These are phyloP conservation scores for Agelas oroides DNA, from an alignment of 37 sponge, comb jelly and placozoan genomes.

Conservation along the genomic window DNA sequence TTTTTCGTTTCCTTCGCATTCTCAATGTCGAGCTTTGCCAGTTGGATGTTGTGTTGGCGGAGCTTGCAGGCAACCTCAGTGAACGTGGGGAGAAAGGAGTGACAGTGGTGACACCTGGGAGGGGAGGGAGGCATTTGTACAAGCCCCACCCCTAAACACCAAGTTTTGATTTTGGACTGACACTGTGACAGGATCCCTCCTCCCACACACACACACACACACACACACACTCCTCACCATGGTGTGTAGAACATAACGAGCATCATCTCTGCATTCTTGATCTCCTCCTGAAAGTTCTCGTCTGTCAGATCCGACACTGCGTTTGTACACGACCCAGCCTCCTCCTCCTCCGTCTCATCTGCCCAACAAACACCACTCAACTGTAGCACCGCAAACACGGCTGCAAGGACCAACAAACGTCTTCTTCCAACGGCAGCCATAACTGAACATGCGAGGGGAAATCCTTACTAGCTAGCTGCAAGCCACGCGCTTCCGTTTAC, in stretches of 20 bases:
- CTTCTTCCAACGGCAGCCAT: no score
- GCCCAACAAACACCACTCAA: no score
- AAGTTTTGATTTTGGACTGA: no score
- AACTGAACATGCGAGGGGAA: no score
- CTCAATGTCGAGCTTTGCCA: constrained; percentile 57
- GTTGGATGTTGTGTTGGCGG: constrained; percentile 5
- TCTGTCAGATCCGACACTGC: constrained; percentile 33
- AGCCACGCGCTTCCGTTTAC: no score
- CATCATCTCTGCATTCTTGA: constrained; percentile 56
- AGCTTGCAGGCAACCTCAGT: constrained; percentile 22
- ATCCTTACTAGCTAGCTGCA: no score
- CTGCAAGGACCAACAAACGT: no score
- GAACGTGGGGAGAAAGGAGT: constrained; percentile 3
- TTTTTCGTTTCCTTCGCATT: constrained; percentile 26
- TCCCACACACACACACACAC: no score
- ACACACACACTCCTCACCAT: constrained; percentile 44
- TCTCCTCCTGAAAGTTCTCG: constrained; percentile 42
- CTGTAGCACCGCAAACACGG: no score
- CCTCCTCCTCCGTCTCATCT: no score
- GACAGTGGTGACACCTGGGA: constrained; percentile 61
- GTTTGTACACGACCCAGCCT: no score
- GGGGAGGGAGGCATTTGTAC: background rate
- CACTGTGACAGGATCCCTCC: background rate
- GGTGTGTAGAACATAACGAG: constrained; percentile 70
- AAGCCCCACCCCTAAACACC: background rate